Evolutionary conservation across 2,888 invertebrate genomes (phyloP).

Genomic region (Lysandra coridon): DNA sequence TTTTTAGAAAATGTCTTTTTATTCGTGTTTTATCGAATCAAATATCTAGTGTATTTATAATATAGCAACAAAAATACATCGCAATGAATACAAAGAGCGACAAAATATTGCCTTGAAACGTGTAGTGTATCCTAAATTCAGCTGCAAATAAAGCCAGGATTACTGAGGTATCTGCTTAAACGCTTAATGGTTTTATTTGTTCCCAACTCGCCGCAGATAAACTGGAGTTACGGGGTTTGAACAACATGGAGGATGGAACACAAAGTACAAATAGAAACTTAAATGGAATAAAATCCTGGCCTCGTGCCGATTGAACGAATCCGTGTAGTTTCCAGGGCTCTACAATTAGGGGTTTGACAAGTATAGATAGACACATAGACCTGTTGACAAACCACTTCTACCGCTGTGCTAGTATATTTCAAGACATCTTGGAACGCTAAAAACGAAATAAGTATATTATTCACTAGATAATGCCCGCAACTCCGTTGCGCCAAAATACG

Average conservation of each 20-base stretch:
- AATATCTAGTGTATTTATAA: too few relatives aligned
- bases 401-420: too few relatives aligned
- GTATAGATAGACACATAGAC: background rate
- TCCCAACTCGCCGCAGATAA: slow-evolving; percentile 14
- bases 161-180: slow-evolving; percentile 8
- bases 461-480: too few relatives aligned
- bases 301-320: background rate
- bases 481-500: too few relatives aligned
- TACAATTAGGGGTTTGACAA: background rate
- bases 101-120: background rate
- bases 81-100: background rate
- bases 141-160: slow-evolving; percentile 13
- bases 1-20: too few relatives aligned
- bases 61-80: background rate
- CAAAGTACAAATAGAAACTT: background rate
- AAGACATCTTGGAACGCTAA: too few relatives aligned
- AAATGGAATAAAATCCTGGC: background rate
- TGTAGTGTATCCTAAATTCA: background rate
- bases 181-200: slow-evolving; percentile 18
- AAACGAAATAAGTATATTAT: too few relatives aligned
- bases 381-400: too few relatives aligned
- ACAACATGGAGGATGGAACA: slow-evolving; percentile 4
- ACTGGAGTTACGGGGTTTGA: slow-evolving; percentile 5
- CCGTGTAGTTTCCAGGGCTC: background rate
- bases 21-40: too few relatives aligned